Conservation (phyloP, 1,140 invertebrate genomes). For the Oryctes rhinoceros region DNA sequence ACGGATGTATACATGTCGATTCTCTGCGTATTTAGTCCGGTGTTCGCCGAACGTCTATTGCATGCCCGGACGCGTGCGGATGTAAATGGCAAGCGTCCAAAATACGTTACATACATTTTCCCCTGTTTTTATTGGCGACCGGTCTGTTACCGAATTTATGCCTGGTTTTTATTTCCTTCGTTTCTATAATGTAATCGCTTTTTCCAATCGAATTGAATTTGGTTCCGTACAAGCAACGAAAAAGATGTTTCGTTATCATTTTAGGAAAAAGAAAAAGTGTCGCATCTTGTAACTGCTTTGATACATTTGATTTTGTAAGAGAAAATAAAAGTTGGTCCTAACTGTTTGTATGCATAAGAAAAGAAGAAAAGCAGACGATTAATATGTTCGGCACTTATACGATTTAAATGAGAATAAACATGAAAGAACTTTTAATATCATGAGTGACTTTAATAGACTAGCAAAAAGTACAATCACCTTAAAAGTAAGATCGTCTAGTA, state of each 20-base stretch:
- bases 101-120: constrained; percentile 3
- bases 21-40: not conserved
- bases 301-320: too few species aligned
- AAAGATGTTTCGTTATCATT: not conserved
- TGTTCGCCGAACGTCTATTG: not conserved
- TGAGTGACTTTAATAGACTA: too few species aligned
- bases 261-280: too few species aligned
- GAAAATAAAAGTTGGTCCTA: too few species aligned
- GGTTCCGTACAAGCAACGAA: not conserved
- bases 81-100: constrained; percentile 28
- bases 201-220: not conserved
- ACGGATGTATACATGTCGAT: not conserved
- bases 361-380: too few species aligned
- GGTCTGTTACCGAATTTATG: constrained; percentile 34
- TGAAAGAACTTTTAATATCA: too few species aligned
- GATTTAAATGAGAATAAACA: too few species aligned
- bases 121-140: constrained; percentile 26
- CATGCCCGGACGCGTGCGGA: not conserved
- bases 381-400: too few species aligned
- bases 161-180: not conserved
- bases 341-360: too few species aligned
- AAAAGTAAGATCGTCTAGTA: too few species aligned
- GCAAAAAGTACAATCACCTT: too few species aligned
- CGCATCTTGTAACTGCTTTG: too few species aligned
- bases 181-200: constrained; percentile 18